A percentile compares a stretch with the other conserved stretches of the same genome.
These are phyloP conservation scores for Taurulus bubalis DNA, from an alignment of 2,113 vertebrate species.

Conservation along the genomic window DNA sequence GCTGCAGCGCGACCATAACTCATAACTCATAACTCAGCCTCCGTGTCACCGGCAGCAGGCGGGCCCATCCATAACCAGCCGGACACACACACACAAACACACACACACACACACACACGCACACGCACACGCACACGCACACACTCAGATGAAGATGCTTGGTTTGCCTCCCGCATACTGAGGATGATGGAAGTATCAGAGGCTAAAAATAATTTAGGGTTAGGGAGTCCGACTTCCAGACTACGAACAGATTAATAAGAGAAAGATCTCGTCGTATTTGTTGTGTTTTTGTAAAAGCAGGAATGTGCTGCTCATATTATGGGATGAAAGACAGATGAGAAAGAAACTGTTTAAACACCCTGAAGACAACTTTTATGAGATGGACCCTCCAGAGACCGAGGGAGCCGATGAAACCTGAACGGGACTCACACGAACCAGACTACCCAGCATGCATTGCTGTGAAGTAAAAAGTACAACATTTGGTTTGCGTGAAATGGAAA, in stretches of 20 bases:
- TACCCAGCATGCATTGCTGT: no score
- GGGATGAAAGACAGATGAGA: no score
- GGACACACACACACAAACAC: neutral
- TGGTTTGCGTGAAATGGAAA: no score
- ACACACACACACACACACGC: constrained; percentile 21
- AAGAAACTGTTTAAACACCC: no score
- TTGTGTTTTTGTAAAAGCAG: neutral
- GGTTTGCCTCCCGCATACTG: neutral
- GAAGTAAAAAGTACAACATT: no score
- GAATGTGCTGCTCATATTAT: no score
- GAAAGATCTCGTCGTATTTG: neutral
- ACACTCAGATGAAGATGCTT: constrained; percentile 33
- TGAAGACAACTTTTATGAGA: no score
- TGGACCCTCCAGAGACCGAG: no score
- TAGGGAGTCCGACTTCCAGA: neutral
- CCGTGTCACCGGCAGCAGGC: constrained; percentile 13
- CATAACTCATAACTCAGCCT: constrained; percentile 66
- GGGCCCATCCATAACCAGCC: no score
- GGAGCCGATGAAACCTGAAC: no score
- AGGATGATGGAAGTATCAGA: neutral
- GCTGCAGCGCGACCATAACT: constrained; percentile 45
- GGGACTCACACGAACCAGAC: no score
- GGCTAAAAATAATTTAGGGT: neutral
- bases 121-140: constrained; percentile 18
- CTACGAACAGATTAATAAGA: neutral